Evolutionary conservation across 2,113 vertebrate species (phyloP), one percentile per base, ranked within the genome.

Genomic region (Dryoscopus gambensis): DNA sequence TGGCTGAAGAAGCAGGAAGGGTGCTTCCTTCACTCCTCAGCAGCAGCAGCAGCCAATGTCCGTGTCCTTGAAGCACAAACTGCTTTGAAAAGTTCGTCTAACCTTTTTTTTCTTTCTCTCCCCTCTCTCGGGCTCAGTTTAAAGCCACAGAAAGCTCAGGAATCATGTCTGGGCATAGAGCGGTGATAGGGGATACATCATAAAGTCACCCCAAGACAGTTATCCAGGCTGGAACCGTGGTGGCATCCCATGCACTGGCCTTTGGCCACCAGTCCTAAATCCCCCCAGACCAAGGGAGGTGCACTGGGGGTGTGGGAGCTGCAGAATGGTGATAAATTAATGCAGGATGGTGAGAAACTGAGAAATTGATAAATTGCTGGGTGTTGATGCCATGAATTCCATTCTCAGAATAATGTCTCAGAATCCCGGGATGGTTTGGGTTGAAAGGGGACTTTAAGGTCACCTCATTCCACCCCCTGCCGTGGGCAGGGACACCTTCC

Each of bases 231-330:
- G 46, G 63, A 91, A 22, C 19, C 3, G 0, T 15, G 37, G n/a
- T 49, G 21, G 12, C 16, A 15, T n/a, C 13, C 39, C 33, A 8
- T 4, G 4, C 1, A 10, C n/a, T 53, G 6, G 49, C 21, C 2
- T 39, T 84, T 56, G 55, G 56, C 35, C 63, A 78, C 27, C 4
- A 3, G 9, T 40, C 28, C 77, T n/a, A 31, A 44, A 62, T 6
- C 6, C 42, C 56, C 65, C 47, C 49, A 30, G 49, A 8, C 3
- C 47, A 25, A 39, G 31, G 39, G 78, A 5, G 13, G 20, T 18
- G 17, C 63, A 9, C 52, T 2, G 6, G 23, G 21, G 1, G 0
- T 25, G 8, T 28, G 31, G 28, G 31, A 64, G 63, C 83, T 63
- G 31, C 13, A 11, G 27, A 19, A 9, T 7, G 46, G 5, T 23